phyloP scores from a whole-genome alignment of 2,888 invertebrate genomes.

The Diarsia mendica region DNA sequence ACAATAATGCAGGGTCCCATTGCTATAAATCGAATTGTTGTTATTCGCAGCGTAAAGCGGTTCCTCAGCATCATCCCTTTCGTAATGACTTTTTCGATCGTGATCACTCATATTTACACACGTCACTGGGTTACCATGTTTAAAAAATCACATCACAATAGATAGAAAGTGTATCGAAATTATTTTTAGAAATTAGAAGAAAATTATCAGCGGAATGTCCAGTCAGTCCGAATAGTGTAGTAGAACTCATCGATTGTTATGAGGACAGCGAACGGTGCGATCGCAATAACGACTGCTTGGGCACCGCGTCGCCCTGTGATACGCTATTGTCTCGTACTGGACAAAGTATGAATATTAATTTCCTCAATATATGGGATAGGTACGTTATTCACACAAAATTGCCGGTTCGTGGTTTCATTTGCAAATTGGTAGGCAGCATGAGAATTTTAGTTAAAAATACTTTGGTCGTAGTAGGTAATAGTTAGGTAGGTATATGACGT shows the following conservation, averaged over 20 bases:
- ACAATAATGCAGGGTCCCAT: slow-evolving; percentile 91
- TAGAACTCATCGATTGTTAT: slow-evolving; percentile 83
- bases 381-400: slow-evolving; percentile 51
- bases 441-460: slow-evolving; percentile 3
- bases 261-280: slow-evolving; percentile 88
- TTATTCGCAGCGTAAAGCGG: slow-evolving; percentile 83
- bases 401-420: slow-evolving; percentile 51
- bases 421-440: slow-evolving; percentile 38
- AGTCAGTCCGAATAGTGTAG: slow-evolving; percentile 77
- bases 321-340: slow-evolving; percentile 80
- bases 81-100: slow-evolving; percentile 81
- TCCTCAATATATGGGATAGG: slow-evolving; percentile 65
- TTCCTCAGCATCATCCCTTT: slow-evolving; percentile 81
- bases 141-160: slow-evolving; percentile 65
- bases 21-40: slow-evolving; percentile 89
- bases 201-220: slow-evolving; percentile 67
- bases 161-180: slow-evolving; percentile 53
- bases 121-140: slow-evolving; percentile 66
- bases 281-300: slow-evolving; percentile 82
- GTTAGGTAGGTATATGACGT: slow-evolving; percentile 3
- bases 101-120: slow-evolving; percentile 83
- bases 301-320: slow-evolving; percentile 78
- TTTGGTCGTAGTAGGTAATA: slow-evolving; percentile 6
- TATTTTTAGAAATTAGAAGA: slow-evolving; percentile 40
- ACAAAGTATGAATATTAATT: slow-evolving; percentile 88